Evolutionary conservation across 2,113 vertebrate genomes (phyloP).

Genomic region (Pogonocichla stellata): DNA sequence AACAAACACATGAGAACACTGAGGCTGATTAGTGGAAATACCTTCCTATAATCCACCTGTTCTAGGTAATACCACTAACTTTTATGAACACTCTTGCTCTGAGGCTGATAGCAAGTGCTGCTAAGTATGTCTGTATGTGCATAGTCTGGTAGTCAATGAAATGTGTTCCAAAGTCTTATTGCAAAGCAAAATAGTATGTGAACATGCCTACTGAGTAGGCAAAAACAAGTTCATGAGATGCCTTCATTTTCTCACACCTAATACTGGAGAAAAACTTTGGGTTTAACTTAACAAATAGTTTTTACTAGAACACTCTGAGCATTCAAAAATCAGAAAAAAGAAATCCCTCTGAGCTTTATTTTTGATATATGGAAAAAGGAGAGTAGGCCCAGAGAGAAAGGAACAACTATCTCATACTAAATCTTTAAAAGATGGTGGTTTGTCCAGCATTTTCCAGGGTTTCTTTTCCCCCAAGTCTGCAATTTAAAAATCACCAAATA

Average conservation of each 20-base stretch:
- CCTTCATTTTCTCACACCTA: background rate
- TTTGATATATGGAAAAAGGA: background rate
- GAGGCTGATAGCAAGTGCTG: background rate
- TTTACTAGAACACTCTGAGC: background rate
- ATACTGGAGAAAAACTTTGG: background rate
- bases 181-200: background rate
- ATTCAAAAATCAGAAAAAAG: background rate
- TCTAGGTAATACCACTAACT: background rate
- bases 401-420: background rate
- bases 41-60: background rate
- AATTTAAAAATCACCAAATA: background rate
- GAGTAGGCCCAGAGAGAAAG: background rate
- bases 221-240: background rate
- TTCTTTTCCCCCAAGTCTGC: background rate
- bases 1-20: background rate
- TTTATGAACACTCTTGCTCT: background rate
- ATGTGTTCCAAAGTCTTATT: background rate
- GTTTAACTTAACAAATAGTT: background rate
- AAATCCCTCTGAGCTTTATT: background rate
- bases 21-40: background rate
- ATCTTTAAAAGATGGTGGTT: background rate
- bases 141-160: background rate
- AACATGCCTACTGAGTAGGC: background rate
- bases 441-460: background rate
- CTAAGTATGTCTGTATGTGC: background rate